These are phyloP conservation scores for Lobophora halterata DNA, from an alignment of 2,888 invertebrate species.

Conservation along the genomic window DNA sequence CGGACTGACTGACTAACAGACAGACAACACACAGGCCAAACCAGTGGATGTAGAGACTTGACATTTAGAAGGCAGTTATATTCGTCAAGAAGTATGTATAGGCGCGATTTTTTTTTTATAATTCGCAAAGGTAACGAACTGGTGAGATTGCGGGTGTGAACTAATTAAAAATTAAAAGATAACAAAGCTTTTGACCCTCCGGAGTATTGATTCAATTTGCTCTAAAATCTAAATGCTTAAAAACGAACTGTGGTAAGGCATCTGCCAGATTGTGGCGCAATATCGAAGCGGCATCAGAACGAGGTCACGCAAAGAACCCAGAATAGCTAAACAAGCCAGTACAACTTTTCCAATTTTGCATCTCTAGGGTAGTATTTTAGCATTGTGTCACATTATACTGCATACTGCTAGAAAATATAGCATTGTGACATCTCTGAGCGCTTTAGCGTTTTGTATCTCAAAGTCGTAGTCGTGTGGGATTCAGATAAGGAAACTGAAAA, in stretches of 20 bases:
- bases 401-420: constrained; percentile 37
- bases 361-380: constrained; percentile 43
- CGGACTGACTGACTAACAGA: too few relatives aligned
- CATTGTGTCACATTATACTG: constrained; percentile 41
- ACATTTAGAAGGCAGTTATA: too few relatives aligned
- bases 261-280: constrained; percentile 19
- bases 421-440: constrained; percentile 21
- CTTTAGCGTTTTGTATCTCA: constrained; percentile 13
- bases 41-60: too few relatives aligned
- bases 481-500: constrained; percentile 15
- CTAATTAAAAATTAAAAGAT: too few relatives aligned
- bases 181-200: too few relatives aligned
- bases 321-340: constrained; percentile 27
- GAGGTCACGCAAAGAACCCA: constrained; percentile 35
- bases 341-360: constrained; percentile 56
- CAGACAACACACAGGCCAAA: too few relatives aligned
- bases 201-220: too few relatives aligned
- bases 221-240: constrained; percentile 6
- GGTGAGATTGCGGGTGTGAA: too few relatives aligned
- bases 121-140: too few relatives aligned
- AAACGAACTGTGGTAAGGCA: constrained; percentile 12
- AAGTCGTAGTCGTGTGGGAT: constrained; percentile 11
- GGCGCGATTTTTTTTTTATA: too few relatives aligned
- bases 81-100: too few relatives aligned
- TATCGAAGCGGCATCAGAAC: constrained; percentile 25